phyloP scores from a whole-genome alignment of 2,113 vertebrate genomes.

The Indicator maculatus region DNA sequence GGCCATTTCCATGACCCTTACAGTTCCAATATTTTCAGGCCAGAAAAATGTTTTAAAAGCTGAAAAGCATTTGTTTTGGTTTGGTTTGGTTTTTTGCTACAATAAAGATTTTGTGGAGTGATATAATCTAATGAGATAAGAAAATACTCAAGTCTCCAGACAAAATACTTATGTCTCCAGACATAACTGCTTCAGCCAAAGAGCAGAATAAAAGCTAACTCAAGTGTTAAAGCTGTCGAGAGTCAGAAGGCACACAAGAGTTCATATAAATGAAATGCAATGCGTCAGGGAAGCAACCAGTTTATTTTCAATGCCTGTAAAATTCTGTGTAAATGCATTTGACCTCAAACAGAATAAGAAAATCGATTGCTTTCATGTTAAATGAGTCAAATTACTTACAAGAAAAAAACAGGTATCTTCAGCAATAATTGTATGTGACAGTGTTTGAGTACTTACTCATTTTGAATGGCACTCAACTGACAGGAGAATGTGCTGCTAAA shows the following conservation, averaged over 20 bases:
- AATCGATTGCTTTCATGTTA: not conserved
- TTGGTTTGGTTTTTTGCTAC: not conserved
- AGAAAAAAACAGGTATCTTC: not conserved
- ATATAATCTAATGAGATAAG: not conserved
- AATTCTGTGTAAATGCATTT: not conserved
- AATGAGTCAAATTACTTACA: not conserved
- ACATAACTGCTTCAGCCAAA: not conserved
- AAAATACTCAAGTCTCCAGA: not conserved
- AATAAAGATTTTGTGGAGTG: not conserved
- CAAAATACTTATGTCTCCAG: not conserved
- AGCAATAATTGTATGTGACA: not conserved
- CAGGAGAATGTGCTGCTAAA: not conserved
- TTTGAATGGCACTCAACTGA: not conserved
- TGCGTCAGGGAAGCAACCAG: not conserved
- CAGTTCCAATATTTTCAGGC: not conserved
- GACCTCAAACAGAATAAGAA: not conserved
- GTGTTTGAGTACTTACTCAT: not conserved
- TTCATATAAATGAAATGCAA: not conserved
- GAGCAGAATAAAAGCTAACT: not conserved
- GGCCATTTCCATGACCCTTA: not conserved
- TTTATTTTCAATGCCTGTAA: not conserved
- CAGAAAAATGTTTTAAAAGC: not conserved
- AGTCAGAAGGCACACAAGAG: not conserved
- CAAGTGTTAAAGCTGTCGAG: not conserved
- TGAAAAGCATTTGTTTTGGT: not conserved